A percentile compares a stretch with the other conserved stretches of the same genome.
Conservation (phyloP, 2,888 invertebrate genomes). For the Drosophila siamana region DNA sequence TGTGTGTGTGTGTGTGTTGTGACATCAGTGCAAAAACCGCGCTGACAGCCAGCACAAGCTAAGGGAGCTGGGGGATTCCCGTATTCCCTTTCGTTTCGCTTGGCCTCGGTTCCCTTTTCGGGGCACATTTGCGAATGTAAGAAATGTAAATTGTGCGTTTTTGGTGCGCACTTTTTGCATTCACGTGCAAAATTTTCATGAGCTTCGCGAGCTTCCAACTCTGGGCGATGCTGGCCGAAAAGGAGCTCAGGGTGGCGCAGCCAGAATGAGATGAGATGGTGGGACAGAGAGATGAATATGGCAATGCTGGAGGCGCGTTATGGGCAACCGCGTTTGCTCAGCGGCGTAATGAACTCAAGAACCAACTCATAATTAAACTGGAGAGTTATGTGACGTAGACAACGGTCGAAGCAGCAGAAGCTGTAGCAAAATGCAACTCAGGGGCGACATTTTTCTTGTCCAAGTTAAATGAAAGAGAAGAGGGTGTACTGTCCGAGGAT, state of each 20-base stretch:
- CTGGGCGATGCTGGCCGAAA: too few relatives aligned
- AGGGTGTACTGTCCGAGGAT: conserved; percentile 45
- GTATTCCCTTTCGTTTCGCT: background rate
- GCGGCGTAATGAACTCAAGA: conserved; percentile 75
- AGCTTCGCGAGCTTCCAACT: conserved; percentile 50
- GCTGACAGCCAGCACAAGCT: conserved; percentile 67
- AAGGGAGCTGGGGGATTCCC: conserved; percentile 66
- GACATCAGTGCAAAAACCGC: conserved; percentile 79
- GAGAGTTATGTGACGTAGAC: conserved; percentile 79
- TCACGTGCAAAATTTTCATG: conserved; percentile 79
- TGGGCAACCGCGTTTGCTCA: conserved; percentile 58
- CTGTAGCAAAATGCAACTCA: conserved; percentile 28
- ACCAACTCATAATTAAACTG: conserved; percentile 80
- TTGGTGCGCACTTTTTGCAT: conserved; percentile 75
- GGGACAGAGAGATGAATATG: conserved; percentile 5
- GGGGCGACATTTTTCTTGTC: conserved; percentile 52
- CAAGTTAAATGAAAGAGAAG: conserved; percentile 13
- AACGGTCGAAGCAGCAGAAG: conserved; percentile 47
- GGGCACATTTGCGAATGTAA: conserved; percentile 68
- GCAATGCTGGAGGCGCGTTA: conserved; percentile 21
- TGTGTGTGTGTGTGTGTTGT: conserved; percentile 67
- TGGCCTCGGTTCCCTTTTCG: conserved; percentile 7
- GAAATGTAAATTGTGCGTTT: conserved; percentile 78
- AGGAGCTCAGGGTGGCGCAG: conserved; percentile 35
- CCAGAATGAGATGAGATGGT: background rate